A percentile compares a stretch with the other conserved stretches of the same genome.
Evolutionary conservation across 2,888 invertebrate species (phyloP).

Genomic region (Nezara viridula): DNA sequence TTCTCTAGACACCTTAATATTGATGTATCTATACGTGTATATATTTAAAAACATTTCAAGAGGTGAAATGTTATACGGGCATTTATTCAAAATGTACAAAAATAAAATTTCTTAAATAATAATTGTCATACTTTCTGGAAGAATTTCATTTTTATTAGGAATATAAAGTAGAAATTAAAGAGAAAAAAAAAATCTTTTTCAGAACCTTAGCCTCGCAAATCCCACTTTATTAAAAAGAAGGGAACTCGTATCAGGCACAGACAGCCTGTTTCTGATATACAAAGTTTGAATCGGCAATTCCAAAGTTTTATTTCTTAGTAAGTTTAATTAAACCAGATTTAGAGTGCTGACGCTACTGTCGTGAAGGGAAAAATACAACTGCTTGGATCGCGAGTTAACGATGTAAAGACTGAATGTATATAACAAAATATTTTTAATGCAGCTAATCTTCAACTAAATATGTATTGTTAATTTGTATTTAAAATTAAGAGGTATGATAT

Average conservation of each 20-base stretch:
- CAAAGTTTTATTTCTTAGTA: slow-evolving; percentile 20
- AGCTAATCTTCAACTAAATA: too few species aligned
- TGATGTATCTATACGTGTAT: too few species aligned
- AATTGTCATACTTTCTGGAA: background rate
- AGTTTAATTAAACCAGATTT: slow-evolving; percentile 38
- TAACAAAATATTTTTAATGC: background rate
- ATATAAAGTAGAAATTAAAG: background rate
- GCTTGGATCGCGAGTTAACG: background rate
- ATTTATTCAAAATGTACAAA: too few species aligned
- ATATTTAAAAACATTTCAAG: too few species aligned
- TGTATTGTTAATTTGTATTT: too few species aligned
- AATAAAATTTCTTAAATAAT: too few species aligned
- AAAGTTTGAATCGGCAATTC: slow-evolving; percentile 48
- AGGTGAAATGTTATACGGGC: too few species aligned
- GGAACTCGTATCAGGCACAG: slow-evolving; percentile 35
- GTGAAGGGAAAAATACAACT: background rate
- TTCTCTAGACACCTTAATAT: too few species aligned
- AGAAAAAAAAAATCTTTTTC: background rate
- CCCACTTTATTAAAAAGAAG: slow-evolving; percentile 5
- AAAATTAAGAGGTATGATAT: too few species aligned
- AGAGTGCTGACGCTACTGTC: background rate
- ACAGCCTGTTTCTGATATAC: slow-evolving; percentile 27
- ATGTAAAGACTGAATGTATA: background rate
- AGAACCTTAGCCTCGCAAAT: background rate
- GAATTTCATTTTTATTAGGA: slow-evolving; percentile 6